Evolutionary conservation across 1,140 invertebrate species (phyloP).

Genomic region (Drosophila parvula): DNA sequence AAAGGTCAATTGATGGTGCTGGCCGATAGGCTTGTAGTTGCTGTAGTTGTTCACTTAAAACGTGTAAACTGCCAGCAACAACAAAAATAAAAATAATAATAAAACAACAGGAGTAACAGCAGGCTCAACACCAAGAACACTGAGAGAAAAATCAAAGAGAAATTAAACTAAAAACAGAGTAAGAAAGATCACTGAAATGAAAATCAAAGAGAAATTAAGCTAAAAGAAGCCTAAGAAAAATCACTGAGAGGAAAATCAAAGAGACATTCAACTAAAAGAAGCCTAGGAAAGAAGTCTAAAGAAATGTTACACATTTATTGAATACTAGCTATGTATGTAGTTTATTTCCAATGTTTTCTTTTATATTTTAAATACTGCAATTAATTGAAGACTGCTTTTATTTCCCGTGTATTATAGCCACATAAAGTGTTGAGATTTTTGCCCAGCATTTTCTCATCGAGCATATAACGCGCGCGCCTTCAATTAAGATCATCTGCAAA

Average conservation of each 20-base stretch:
- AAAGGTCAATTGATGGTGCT: slow-evolving; percentile 81
- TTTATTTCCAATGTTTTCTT: background rate
- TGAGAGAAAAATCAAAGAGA: background rate
- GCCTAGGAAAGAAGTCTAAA: too few relatives aligned
- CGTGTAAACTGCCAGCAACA: slow-evolving; percentile 58
- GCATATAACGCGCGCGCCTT: slow-evolving; percentile 58
- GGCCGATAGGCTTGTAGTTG: slow-evolving; percentile 69
- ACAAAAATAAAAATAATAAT: background rate
- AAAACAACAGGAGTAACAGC: slow-evolving; percentile 9
- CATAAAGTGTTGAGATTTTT: slow-evolving; percentile 66
- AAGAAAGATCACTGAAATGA: background rate
- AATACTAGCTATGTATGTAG: too few relatives aligned
- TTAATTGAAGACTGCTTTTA: background rate
- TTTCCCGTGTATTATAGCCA: slow-evolving; percentile 3
- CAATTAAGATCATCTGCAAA: slow-evolving; percentile 80
- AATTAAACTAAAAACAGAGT: too few relatives aligned
- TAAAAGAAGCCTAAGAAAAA: background rate
- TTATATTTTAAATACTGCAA: background rate
- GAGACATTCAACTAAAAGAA: background rate
- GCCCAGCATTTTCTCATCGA: slow-evolving; percentile 48
- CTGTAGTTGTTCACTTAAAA: slow-evolving; percentile 72
- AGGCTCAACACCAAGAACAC: slow-evolving; percentile 1
- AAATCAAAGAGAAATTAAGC: background rate
- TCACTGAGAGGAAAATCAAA: background rate
- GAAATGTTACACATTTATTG: too few relatives aligned